Evolutionary conservation across 2,113 vertebrate genomes (phyloP).

Genomic region (Pteruthius melanotis): DNA sequence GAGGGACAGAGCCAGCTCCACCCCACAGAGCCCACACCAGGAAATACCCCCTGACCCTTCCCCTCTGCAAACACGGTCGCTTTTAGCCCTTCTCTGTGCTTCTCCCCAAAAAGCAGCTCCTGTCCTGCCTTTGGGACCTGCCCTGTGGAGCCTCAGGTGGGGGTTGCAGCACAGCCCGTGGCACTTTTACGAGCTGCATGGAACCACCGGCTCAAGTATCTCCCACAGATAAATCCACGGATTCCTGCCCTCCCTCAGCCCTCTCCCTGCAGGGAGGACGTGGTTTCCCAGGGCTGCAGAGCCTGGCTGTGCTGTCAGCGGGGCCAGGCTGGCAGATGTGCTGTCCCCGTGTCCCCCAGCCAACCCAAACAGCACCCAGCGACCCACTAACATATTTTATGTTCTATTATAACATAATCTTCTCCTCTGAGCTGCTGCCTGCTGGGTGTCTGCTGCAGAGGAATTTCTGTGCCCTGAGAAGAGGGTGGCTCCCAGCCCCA

Average conservation of each 20-base stretch:
- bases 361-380: conserved; percentile 41
- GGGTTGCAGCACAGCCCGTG: accelerated
- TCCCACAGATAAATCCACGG: accelerated
- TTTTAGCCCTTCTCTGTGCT: accelerated
- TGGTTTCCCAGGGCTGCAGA: neutral
- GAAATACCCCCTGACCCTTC: neutral
- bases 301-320: neutral
- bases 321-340: neutral
- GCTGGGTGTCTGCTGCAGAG: neutral
- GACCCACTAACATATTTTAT: neutral
- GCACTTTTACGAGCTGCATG: neutral
- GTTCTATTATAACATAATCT: neutral
- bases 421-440: neutral
- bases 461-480: neutral
- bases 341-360: neutral
- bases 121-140: accelerated
- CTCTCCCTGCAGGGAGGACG: neutral
- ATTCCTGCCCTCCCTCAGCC: neutral
- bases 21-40: neutral
- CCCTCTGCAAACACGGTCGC: neutral
- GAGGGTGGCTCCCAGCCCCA: neutral
- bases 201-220: accelerated
- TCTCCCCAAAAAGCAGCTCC: neutral
- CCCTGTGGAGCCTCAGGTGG: neutral
- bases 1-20: neutral